Evolutionary conservation across 2,113 vertebrate species (phyloP), one percentile per base, ranked within the genome.

Genomic region (Entomyzon cyanotis): DNA sequence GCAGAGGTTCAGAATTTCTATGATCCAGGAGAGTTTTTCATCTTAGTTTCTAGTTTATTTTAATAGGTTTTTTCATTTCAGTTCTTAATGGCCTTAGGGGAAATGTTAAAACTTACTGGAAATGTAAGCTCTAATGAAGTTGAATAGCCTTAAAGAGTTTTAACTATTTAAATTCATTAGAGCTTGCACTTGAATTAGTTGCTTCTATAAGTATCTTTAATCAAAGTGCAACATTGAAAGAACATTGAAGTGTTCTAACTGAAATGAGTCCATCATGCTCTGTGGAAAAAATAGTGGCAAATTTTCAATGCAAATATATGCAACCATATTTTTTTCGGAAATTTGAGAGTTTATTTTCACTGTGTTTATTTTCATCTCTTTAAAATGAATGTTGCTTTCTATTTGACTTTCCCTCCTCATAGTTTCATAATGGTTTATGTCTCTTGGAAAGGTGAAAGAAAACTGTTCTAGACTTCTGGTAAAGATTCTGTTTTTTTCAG

Each of bases 371-470:
- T 84, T 90, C 6, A 42, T 92, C 21, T 74, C 1, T 84, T 80
- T 70, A 59, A 90, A 90, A 74, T 50, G 21, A 74, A 67, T 42
- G 41, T 90, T 93, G 53, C 50, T 86, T 93, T 92, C 14, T 67
- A 6, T 90, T 65, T 95, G 20, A 44, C 42, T 23, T 21, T 5
- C 27, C 4, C 25, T 10, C 5, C 12, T 3, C 59, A 33, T 56
- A 0, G 0, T 70, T 94, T 90, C 42, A 19, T 62, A 47, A 50
- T 63, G 41, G 35, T 65, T 95, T 94, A 49, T 84, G 23, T 84
- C 47, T 83, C 28, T 95, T 92, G 94, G 86, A 89, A 87, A 81
- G 80, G 47, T 87, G 37, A 63, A 81, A 75, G 37, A 87, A 92
- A 94, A 82, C 52, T 25, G 9, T 84, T 39, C n/a, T 69, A 59